A percentile compares a stretch with the other conserved stretches of the same genome.
Conservation (phyloP, 2,113 vertebrate species). For the Sialia sialis region DNA sequence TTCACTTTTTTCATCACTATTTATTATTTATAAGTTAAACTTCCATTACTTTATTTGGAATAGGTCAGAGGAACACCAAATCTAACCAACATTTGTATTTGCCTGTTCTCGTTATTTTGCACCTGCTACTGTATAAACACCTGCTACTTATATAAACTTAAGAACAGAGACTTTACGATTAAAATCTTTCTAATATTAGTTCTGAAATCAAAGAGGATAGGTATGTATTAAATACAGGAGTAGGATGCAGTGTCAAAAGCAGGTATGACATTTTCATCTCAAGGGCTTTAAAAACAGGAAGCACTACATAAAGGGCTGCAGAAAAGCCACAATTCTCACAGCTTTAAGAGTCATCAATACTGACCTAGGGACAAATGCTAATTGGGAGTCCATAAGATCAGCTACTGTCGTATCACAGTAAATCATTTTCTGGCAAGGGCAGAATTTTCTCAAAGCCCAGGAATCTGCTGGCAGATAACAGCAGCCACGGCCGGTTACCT, state of each 20-base stretch:
- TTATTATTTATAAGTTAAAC: neutral
- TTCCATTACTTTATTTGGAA: neutral
- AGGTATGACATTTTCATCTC: neutral
- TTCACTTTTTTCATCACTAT: neutral
- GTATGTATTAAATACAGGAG: neutral
- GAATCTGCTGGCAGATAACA: neutral
- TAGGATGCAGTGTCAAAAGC: neutral
- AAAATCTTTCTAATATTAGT: neutral
- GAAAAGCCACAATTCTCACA: neutral
- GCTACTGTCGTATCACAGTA: neutral
- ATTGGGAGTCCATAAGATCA: neutral
- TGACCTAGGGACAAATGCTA: too few relatives aligned
- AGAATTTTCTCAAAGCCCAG: neutral
- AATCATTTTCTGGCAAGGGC: neutral
- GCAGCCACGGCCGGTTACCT: neutral
- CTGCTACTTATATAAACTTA: neutral
- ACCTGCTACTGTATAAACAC: too few relatives aligned
- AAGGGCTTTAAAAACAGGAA: neutral
- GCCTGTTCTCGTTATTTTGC: neutral
- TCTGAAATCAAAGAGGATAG: neutral
- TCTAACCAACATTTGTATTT: neutral
- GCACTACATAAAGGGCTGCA: neutral
- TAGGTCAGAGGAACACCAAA: neutral
- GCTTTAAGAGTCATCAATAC: neutral
- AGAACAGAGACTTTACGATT: neutral